Evolutionary conservation across 2,888 invertebrate species (phyloP), one percentile per base, ranked within the genome.

Genomic region (Sepiola atlantica): DNA sequence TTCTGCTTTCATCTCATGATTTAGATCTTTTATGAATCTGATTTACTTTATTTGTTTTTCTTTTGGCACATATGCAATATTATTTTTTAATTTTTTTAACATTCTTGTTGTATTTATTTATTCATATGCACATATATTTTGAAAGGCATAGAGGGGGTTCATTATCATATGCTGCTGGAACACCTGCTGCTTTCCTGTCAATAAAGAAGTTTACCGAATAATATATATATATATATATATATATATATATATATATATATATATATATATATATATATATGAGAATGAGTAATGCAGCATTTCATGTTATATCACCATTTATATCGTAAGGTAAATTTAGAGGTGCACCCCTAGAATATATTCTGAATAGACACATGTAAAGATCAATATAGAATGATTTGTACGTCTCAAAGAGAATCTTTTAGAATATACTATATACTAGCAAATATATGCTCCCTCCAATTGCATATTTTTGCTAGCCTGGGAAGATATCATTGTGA

Each of bases 141-240:
- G n/a, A 21, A 77, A 77, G 16, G n/a, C 32, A 21, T 16, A n/a
- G 77, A 16, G n/a, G n/a, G 77, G n/a, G n/a, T 32, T 77, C 77
- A 77, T 77, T 77, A 77, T 77, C 77, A 77, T 77, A 77, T 77
- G n/a, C 77, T 77, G 77, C 77, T 77, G n/a, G n/a, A 77, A 77
- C 77, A 77, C 77, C 77, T 77, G 77, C 77, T 77, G 77, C 77
- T 77, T 77, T 77, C n/a, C n/a, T 77, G 77, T n/a, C 77, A 77
- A n/a, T 14, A 77, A 77, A 77, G n/a, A 77, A n/a, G 32, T 77
- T 77, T 77, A n/a, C 77, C n/a, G n/a, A n/a, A n/a, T n/a, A 32
- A n/a, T 14, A 77, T 77, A 4, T 77, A n/a, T 77, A 32, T 32
- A 0, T 77, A n/a, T 77, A 28, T n/a, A n/a, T 14, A n/a, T 14